These are phyloP conservation scores for Progne subis DNA, from an alignment of 2,113 vertebrate species.

Conservation along the genomic window DNA sequence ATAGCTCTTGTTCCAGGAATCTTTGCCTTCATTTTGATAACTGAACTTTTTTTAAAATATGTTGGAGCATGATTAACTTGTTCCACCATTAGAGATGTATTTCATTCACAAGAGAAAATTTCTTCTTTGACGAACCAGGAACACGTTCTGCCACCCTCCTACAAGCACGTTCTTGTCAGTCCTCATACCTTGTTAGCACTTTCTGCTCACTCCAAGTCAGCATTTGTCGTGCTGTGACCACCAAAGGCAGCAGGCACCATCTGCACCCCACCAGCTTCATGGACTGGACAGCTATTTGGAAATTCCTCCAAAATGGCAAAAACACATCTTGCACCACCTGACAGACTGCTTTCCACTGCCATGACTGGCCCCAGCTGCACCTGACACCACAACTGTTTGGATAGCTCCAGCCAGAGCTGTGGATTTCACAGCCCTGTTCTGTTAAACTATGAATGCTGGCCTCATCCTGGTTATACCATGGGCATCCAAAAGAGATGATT, in stretches of 20 bases:
- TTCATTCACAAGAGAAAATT: not conserved
- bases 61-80: not conserved
- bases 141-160: not conserved
- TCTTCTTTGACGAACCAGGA: not conserved
- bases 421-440: conserved; percentile 80
- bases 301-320: conserved; percentile 55
- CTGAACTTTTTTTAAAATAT: not conserved
- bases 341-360: conserved; percentile 73
- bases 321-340: conserved; percentile 52
- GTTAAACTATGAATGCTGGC: conserved; percentile 63
- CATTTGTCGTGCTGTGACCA: not conserved
- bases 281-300: conserved; percentile 48
- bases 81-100: not conserved
- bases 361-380: conserved; percentile 68
- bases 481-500: conserved; percentile 67
- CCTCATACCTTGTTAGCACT: conserved; percentile 39
- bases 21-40: not conserved
- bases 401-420: conserved; percentile 58
- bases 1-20: not conserved
- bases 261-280: conserved; percentile 24
- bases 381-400: conserved; percentile 84
- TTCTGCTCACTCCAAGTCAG: not conserved
- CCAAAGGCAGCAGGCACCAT: conserved; percentile 47
- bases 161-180: not conserved
- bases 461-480: conserved; percentile 38